Conservation (phyloP, 2,797 vertebrate species). For the Enteromius unitaeniatus region DNA sequence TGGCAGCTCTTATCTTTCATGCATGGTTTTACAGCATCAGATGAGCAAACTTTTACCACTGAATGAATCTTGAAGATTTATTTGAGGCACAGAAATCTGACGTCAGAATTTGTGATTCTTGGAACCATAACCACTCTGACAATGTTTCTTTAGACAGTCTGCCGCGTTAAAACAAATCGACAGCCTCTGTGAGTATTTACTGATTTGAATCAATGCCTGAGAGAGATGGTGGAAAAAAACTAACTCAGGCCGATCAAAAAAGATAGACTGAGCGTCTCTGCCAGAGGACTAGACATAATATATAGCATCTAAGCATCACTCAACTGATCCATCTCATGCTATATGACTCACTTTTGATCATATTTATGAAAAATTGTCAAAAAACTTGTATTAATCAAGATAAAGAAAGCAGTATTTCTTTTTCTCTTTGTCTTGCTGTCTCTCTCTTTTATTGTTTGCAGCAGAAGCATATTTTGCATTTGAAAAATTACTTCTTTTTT, state of each 20-base stretch:
- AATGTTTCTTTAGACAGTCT: slow-evolving; percentile 35
- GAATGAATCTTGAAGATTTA: slow-evolving; percentile 62
- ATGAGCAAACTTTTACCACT: slow-evolving; percentile 36
- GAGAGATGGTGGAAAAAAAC: slow-evolving; percentile 9
- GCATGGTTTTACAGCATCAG: slow-evolving; percentile 35
- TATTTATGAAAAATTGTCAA: slow-evolving; percentile 1
- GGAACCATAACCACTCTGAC: slow-evolving; percentile 43
- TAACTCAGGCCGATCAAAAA: neutral
- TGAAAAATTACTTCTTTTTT: neutral
- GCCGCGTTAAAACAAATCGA: slow-evolving; percentile 52
- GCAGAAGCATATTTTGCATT: neutral
- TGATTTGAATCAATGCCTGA: slow-evolving; percentile 34
- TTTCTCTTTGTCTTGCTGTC: slow-evolving; percentile 13
- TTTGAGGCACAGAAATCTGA: slow-evolving; percentile 55
- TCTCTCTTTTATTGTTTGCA: slow-evolving; percentile 28
- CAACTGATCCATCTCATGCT: slow-evolving; percentile 16
- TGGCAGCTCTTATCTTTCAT: slow-evolving; percentile 40
- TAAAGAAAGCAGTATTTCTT: neutral
- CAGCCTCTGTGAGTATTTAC: slow-evolving; percentile 14
- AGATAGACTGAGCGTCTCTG: neutral
- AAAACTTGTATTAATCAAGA: slow-evolving; percentile 4
- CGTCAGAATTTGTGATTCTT: slow-evolving; percentile 57
- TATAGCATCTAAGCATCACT: slow-evolving; percentile 22
- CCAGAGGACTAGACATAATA: slow-evolving; percentile 32
- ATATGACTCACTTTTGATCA: slow-evolving; percentile 3